Evolutionary conservation across 1,140 invertebrate genomes (phyloP).

Genomic region (Coenobita brevimanus): DNA sequence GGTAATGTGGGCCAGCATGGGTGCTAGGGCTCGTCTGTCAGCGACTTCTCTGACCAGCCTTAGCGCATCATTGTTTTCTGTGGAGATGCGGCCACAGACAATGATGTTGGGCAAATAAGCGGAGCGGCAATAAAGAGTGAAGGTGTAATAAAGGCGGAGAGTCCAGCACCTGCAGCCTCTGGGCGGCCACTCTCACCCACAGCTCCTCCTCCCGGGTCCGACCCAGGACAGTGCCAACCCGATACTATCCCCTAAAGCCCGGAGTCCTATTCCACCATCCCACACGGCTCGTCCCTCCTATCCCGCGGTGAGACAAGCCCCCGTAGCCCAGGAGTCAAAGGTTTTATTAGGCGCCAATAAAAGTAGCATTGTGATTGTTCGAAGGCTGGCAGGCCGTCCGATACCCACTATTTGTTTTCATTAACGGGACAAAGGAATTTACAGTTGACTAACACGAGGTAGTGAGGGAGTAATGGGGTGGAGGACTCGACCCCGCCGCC

Average conservation of each 20-base stretch:
- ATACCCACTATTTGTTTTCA: constrained; percentile 67
- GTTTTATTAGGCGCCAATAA: constrained; percentile 64
- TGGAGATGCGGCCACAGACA: constrained; percentile 21
- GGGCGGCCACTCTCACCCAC: not conserved
- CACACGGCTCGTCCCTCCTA: not conserved
- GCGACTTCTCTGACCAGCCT: too few species aligned
- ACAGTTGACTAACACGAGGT: constrained; percentile 55
- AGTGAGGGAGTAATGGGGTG: constrained; percentile 49
- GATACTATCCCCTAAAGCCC: not conserved
- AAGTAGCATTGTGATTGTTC: constrained; percentile 61
- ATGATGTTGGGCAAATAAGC: constrained; percentile 28
- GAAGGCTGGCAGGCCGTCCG: constrained; percentile 47
- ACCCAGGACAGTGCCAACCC: constrained; percentile 8
- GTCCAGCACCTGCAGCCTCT: constrained; percentile 48
- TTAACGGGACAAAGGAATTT: constrained; percentile 64
- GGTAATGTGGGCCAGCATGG: too few species aligned
- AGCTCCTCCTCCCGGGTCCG: not conserved
- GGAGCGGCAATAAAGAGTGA: constrained; percentile 31
- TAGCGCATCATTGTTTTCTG: constrained; percentile 1
- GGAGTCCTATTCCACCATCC: not conserved
- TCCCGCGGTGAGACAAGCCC: not conserved
- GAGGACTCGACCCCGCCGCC: constrained; percentile 15
- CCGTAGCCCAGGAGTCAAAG: not conserved
- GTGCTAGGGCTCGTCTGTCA: too few species aligned
- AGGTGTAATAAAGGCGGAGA: constrained; percentile 50